Evolutionary conservation across 2,113 vertebrate genomes (phyloP).

Genomic region (Tragelaphus imberbis): DNA sequence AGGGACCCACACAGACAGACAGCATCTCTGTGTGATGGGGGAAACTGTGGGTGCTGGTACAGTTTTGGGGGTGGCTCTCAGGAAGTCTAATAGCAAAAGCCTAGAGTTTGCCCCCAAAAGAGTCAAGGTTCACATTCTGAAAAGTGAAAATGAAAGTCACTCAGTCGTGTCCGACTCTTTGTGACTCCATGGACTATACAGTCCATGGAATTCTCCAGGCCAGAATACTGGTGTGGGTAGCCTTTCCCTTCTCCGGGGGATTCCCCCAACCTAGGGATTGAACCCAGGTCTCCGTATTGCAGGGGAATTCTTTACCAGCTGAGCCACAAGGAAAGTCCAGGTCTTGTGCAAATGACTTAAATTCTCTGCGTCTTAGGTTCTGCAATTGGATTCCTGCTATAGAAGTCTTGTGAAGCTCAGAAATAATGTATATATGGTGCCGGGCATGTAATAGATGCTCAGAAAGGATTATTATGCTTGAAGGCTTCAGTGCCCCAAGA

Average conservation of each 20-base stretch:
- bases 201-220: background rate
- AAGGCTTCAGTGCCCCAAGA: background rate
- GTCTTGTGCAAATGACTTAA: background rate
- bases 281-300: background rate
- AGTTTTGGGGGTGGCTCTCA: background rate
- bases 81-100: background rate
- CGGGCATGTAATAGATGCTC: background rate
- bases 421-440: background rate
- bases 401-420: background rate
- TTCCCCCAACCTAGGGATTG: background rate
- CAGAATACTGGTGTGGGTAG: background rate
- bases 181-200: fast-evolving
- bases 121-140: background rate
- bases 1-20: background rate
- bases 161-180: background rate
- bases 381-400: background rate
- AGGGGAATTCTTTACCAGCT: background rate
- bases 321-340: background rate
- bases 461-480: background rate
- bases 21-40: background rate
- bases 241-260: background rate
- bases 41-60: fast-evolving
- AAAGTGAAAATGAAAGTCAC: background rate
- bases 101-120: background rate
- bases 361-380: background rate